Evolutionary conservation across 2,113 vertebrate genomes (phyloP).

Genomic region (Sprattus sprattus): DNA sequence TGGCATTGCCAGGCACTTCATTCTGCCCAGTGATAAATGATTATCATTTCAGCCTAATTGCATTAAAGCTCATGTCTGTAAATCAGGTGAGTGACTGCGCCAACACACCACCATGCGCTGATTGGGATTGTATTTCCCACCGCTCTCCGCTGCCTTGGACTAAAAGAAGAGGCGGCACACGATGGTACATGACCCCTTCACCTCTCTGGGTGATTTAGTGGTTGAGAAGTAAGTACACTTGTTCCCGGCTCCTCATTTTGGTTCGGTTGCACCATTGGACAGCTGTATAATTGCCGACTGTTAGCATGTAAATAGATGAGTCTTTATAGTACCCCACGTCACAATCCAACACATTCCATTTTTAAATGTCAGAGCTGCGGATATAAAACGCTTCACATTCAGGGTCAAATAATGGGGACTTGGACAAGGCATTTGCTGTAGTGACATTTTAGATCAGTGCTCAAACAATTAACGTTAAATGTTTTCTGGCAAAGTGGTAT

Average conservation of each 20-base stretch:
- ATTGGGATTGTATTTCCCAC: background rate
- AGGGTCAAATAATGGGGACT: slow-evolving; percentile 62
- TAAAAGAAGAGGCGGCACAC: background rate
- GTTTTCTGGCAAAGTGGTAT: slow-evolving; percentile 63
- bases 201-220: background rate
- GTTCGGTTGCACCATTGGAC: slow-evolving; percentile 10
- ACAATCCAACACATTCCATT: slow-evolving; percentile 40
- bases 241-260: background rate
- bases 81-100: background rate
- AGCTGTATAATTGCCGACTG: slow-evolving; percentile 51
- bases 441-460: slow-evolving; percentile 73
- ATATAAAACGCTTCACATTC: slow-evolving; percentile 69
- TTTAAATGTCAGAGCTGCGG: slow-evolving; percentile 68
- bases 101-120: background rate
- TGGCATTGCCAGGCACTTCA: slow-evolving; percentile 7
- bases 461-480: slow-evolving; percentile 56
- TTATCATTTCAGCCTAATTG: slow-evolving; percentile 18
- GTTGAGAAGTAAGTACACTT: background rate
- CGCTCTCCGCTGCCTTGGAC: background rate
- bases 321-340: slow-evolving; percentile 39
- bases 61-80: background rate
- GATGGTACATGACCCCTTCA: background rate
- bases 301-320: slow-evolving; percentile 54
- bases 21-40: slow-evolving; percentile 15
- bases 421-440: slow-evolving; percentile 67